Evolutionary conservation across 2,888 invertebrate genomes (phyloP), one percentile per base, ranked within the genome.

Genomic region (Thymelicus sylvestris): DNA sequence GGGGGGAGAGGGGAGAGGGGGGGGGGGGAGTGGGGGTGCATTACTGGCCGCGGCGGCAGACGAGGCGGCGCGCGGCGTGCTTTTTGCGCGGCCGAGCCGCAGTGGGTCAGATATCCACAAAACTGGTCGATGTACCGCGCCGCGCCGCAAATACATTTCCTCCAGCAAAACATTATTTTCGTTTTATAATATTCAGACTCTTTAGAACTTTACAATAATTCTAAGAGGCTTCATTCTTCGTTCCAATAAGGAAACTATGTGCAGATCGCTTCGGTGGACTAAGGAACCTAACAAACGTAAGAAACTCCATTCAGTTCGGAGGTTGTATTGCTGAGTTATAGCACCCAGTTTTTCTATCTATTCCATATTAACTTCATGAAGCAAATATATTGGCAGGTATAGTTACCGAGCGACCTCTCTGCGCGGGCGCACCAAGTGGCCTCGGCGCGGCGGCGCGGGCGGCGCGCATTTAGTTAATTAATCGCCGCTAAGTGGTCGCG

Each of bases 1-100:
- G 50, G 66, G 50, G 72, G 66, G 63, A 75, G 75, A 72, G 74
- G 72, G 31, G 44, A 8, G 8, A 10, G 8, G 57, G 72, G 31
- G 44, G 1, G 8, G 8, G 8, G 57, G 47, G 15, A 48, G 38
- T 19, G 44, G 12, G 24, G 2, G 66, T 67, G 60, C 67, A 59
- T 60, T 67, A 61, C 61, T 67, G 19, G 31, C 61, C 60, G 67
- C 67, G 62, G 67, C 68, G 55, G 63, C 68, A 63, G 68, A 68
- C 68, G 57, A 47, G 63, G 19, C 47, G 63, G 68, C 68, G 68
- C 68, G 68, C 68, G 63, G 57, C 57, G 7, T 41, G 5, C 15
- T 68, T 68, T 68, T 68, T 68, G 68, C 12, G 44, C 44, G 44
- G 44, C 44, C 44, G 44, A 12, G 44, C 55, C 10, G 6, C 19